These are phyloP conservation scores for Astreopora myriophthalma DNA, from an alignment of 64 coral and sea anemone genomes.

Conservation along the genomic window DNA sequence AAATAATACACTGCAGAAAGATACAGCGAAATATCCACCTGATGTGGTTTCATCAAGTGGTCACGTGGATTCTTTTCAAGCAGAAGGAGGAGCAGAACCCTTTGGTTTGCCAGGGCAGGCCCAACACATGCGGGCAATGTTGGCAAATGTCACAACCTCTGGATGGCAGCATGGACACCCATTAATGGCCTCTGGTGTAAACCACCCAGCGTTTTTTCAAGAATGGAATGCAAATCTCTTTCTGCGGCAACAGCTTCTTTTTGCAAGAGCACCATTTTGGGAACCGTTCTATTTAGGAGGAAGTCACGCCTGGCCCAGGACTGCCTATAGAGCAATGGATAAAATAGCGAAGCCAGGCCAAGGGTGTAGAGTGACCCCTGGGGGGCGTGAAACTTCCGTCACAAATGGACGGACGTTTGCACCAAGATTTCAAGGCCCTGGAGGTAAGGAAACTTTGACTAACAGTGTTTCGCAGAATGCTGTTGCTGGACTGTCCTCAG, in stretches of 20 bases:
- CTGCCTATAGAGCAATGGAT: background rate
- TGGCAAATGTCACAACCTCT: background rate
- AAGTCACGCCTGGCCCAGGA: background rate
- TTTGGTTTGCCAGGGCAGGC: background rate
- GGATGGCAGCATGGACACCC: background rate
- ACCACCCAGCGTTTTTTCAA: background rate
- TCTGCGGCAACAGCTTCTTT: background rate
- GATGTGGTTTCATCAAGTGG: no score
- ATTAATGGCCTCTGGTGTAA: background rate
- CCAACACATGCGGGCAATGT: background rate
- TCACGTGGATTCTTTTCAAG: no score
- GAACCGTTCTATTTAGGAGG: background rate
- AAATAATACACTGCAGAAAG: no score
- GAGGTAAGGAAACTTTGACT: background rate
- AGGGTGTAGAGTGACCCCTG: background rate
- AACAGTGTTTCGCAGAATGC: background rate
- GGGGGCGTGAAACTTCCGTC: no score
- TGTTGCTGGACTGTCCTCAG: background rate
- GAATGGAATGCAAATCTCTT: background rate
- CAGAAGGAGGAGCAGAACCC: no score
- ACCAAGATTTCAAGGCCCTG: background rate
- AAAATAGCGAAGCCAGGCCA: background rate
- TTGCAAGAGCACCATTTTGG: background rate
- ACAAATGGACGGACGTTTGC: background rate
- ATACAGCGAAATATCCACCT: no score